Evolutionary conservation across 2,797 vertebrate genomes (phyloP), one percentile per base, ranked within the genome.

Genomic region (Lepus oiostolus): DNA sequence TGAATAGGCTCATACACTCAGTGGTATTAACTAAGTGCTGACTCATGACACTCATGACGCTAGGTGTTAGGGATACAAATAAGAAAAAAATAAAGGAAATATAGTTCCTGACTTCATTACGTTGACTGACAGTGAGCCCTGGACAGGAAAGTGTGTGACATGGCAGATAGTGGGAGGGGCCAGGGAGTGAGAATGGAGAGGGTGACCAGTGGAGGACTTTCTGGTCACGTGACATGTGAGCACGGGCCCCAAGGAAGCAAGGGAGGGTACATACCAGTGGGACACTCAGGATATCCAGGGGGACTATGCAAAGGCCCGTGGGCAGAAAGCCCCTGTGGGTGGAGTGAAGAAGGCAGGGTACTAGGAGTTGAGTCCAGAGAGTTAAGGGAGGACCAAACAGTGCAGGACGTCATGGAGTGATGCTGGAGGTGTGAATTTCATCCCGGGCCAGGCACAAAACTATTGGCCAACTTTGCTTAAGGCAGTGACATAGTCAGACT

Each of bases 401-500:
- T 74, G 4, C 0, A 58, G 30, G 75, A 81, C 54, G 74, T 30
- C 63, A 35, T 21, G 60, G 22, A 47, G 28, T 10, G 22, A 28
- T n/a, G n/a, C 21, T 14, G 79, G 28, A 81, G 62, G 52, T 70
- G 52, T 76, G 90, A 82, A 50, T 76, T 75, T 90, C 42, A 75
- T 88, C 76, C 63, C 62, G 91, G 77, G 63, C 63, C 32, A 82
- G 26, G 63, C 58, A 76, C 42, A 82, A 88, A 90, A 79, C 38
- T 71, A n/a, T 13, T 35, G 70, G 21, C 50, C 21, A 12, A 5
- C 70, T 42, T 86, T 83, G 85, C 86, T 92, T 17, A 82, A 22
- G 85, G 21, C 58, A 83, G n/a, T 77, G 70, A 65, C 30, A 7
- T 38, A 21, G 19, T 83, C 70, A 81, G 58, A 91, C 28, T n/a